Evolutionary conservation across 2,797 vertebrate genomes (phyloP).

Genomic region (Lagorchestes hirsutus): DNA sequence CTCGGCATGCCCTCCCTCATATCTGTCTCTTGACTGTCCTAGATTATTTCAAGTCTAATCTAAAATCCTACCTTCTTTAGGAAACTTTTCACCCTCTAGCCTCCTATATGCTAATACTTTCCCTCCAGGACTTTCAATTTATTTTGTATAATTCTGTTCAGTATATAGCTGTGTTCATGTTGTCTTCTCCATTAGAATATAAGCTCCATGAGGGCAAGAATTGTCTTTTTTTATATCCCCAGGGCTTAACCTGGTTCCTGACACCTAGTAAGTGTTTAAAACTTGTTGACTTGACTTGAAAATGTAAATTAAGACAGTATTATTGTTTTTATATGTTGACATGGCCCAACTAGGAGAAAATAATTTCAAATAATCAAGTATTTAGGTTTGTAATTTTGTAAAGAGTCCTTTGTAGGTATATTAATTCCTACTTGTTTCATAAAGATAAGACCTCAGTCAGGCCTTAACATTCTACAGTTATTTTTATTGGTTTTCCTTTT

Average conservation of each 20-base stretch:
- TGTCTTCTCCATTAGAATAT: neutral
- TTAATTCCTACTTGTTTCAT: neutral
- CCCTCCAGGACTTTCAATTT: neutral
- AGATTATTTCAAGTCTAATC: neutral
- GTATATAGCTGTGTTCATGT: neutral
- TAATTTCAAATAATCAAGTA: neutral
- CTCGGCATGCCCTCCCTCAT: neutral
- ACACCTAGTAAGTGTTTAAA: neutral
- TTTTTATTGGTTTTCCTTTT: neutral
- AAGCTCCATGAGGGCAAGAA: neutral
- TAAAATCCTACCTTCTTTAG: neutral
- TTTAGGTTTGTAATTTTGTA: neutral
- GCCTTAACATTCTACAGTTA: neutral
- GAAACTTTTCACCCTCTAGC: rapidly evolving
- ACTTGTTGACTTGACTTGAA: neutral
- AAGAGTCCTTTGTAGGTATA: neutral
- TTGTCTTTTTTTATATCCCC: neutral
- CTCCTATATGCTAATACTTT: neutral
- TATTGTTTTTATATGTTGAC: neutral
- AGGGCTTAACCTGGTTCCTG: neutral
- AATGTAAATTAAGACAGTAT: neutral
- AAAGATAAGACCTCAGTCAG: neutral
- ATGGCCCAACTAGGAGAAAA: neutral
- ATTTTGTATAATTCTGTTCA: neutral
- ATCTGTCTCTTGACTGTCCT: neutral